These are phyloP conservation scores for Paraescarpia echinospica DNA, from an alignment of 1,140 invertebrate species.

Conservation along the genomic window DNA sequence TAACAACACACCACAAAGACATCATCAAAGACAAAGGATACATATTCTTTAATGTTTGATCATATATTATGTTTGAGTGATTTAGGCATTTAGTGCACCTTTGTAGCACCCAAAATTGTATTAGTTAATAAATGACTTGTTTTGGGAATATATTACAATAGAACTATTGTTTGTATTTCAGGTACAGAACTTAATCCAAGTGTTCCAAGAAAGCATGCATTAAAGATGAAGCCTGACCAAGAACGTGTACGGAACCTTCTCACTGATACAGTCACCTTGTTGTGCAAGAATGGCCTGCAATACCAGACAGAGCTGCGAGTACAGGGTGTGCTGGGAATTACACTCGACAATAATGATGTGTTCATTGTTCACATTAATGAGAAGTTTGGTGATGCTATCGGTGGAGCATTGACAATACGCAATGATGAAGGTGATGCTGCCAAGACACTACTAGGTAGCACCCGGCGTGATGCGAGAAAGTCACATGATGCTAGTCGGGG, in stretches of 20 bases:
- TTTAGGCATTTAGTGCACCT: too few species aligned
- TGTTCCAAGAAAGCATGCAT: neutral
- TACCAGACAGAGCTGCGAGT: constrained; percentile 27
- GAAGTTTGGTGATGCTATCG: neutral
- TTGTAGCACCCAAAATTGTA: too few species aligned
- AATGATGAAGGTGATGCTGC: neutral
- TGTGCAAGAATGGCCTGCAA: constrained; percentile 28
- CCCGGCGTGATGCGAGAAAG: neutral
- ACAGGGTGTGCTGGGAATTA: constrained; percentile 29
- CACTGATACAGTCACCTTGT: constrained; percentile 25
- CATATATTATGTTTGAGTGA: too few species aligned
- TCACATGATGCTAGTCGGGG: neutral
- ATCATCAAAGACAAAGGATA: too few species aligned
- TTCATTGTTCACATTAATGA: constrained; percentile 21
- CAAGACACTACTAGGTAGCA: neutral
- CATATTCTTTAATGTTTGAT: too few species aligned
- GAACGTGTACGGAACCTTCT: constrained; percentile 24
- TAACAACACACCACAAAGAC: too few species aligned
- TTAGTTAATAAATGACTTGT: too few species aligned
- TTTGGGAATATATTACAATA: too few species aligned
- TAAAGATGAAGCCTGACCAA: constrained; percentile 21
- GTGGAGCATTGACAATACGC: neutral
- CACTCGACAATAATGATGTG: constrained; percentile 27
- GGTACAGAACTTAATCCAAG: neutral
- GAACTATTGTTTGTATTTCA: neutral